These are phyloP conservation scores for Platalea minor DNA, from an alignment of 2,797 vertebrate species.

Conservation along the genomic window DNA sequence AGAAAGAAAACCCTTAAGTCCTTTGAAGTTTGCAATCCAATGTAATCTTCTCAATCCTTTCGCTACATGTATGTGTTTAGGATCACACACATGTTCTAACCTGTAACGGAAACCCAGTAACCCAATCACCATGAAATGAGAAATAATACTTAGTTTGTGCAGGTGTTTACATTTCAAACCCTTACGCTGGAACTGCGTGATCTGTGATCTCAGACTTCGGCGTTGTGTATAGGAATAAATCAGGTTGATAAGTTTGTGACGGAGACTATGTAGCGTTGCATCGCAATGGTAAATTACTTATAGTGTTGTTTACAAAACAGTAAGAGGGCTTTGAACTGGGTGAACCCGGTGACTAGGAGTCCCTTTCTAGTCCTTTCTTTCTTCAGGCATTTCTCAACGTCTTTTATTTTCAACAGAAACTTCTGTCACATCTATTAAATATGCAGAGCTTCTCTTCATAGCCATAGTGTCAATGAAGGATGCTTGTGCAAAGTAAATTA, in stretches of 20 bases:
- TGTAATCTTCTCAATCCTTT: not conserved
- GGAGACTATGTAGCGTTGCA: not conserved
- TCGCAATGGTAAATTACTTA: slow-evolving; percentile 2
- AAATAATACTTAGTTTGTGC: not conserved
- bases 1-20: not conserved
- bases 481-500: not conserved
- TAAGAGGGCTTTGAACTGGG: not conserved
- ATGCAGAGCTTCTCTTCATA: not conserved
- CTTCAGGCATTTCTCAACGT: not conserved
- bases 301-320: slow-evolving; percentile 34
- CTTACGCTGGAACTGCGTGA: fast-evolving
- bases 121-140: not conserved
- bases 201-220: not conserved
- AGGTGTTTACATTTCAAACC: not conserved
- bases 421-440: slow-evolving; percentile 12
- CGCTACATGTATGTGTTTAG: not conserved
- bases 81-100: not conserved
- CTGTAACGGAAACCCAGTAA: not conserved
- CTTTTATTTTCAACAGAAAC: slow-evolving; percentile 5
- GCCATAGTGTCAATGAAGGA: not conserved
- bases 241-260: not conserved
- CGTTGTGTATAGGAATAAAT: not conserved
- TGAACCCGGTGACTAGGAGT: not conserved
- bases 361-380: slow-evolving; percentile 2
- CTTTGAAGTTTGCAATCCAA: not conserved